Base-by-base conservation (phyloP, 2,888 invertebrate species). In the Cheilosia scutellata region DNA sequence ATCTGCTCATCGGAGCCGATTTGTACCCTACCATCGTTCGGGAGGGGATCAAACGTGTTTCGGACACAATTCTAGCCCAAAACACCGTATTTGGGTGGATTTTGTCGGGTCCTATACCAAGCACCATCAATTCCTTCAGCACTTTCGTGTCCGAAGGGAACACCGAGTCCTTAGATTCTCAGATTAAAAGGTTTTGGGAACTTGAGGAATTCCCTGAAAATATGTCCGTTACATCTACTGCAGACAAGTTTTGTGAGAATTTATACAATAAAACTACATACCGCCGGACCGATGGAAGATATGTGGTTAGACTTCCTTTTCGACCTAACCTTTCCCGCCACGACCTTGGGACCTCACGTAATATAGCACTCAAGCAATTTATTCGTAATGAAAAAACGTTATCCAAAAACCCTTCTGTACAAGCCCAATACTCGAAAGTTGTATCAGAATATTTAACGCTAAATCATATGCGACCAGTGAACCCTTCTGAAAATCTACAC, bases 231-330 rank as follows among this genome's bases (percentile, higher is more conserved):
- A 13, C 31, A 4, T 65, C 65, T 2, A 11, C 3, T 13, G 40
- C 37, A n/a, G 53, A 66, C 7, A 37, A 25, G 6, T 66, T 27
- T 37, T 55, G 53, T 42, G 53, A 66, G 29, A 29, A 42, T 9
- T 16, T 51, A 2, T 66, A 40, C 20, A n/a, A 13, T 13, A 47
- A 6, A 2, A 63, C 33, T 4, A 63, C 63, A 2, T 31, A 5
- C 5, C 11, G 66, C 49, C 13, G 53, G 2, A 27, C 37, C 6
- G 51, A 66, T 29, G 66, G 40, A 7, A 51, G 51, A n/a, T 66
- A 40, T 42, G 53, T 66, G 11, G 66, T 66, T 16, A 44, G 65
- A 33, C 5, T 53, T n/a, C 66, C 53, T 3, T 51, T 42, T n/a
- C 51, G 40, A n/a, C 13, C 4, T 20, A 3, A 13, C 40, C 13